Evolutionary conservation across 2,888 invertebrate species (phyloP).

Genomic region (Dermolepida albohirtum): DNA sequence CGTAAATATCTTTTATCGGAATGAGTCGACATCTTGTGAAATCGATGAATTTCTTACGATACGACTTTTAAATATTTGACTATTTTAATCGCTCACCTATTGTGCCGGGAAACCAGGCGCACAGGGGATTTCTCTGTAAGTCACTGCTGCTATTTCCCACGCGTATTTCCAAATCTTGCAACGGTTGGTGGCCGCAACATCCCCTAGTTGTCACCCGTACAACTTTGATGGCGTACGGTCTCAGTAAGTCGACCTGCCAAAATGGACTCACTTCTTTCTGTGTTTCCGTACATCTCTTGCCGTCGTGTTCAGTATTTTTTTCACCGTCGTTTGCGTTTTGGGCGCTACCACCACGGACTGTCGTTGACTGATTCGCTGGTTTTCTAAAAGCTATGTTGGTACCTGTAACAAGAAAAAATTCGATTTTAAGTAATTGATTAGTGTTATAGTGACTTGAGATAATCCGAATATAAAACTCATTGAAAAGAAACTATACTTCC

Average conservation of each 20-base stretch:
- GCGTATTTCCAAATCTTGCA: conserved; percentile 89
- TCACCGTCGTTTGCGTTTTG: conserved; percentile 91
- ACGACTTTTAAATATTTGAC: background rate
- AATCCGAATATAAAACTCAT: background rate
- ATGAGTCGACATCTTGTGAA: background rate
- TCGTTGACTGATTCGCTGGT: conserved; percentile 91
- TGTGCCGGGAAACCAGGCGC: conserved; percentile 94
- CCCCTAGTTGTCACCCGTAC: conserved; percentile 88
- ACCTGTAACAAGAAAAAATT: conserved; percentile 65
- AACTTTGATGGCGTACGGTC: conserved; percentile 86
- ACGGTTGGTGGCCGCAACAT: conserved; percentile 87
- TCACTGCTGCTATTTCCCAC: conserved; percentile 93
- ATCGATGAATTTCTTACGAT: background rate
- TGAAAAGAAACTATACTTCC: no score
- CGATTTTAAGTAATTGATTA: background rate
- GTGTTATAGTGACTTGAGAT: background rate
- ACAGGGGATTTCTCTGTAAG: conserved; percentile 88
- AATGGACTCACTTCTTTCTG: conserved; percentile 91
- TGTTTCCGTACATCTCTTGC: conserved; percentile 89
- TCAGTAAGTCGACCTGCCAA: conserved; percentile 91
- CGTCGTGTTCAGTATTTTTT: conserved; percentile 85
- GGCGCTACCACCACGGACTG: conserved; percentile 85
- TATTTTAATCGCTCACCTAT: conserved; percentile 70
- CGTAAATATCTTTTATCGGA: conserved; percentile 3
- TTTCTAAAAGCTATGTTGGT: conserved; percentile 88